phyloP scores from a whole-genome alignment of 2,797 vertebrate genomes.

The Myripristis jacobus region DNA sequence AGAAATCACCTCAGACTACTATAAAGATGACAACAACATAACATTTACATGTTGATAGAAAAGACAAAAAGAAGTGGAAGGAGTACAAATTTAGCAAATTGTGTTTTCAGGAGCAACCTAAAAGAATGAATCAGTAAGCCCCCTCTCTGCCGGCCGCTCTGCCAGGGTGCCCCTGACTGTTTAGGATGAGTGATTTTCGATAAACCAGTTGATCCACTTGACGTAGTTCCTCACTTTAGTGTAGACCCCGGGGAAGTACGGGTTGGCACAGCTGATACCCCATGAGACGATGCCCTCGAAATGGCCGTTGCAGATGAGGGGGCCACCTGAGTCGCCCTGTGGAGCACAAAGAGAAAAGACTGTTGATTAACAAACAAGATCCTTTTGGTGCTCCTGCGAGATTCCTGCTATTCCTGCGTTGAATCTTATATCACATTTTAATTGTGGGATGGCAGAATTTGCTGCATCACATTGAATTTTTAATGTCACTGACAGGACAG shows the following conservation, averaged over 20 bases:
- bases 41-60: background rate
- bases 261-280: conserved; percentile 83
- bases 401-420: background rate
- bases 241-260: conserved; percentile 83
- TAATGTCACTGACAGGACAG: too few relatives aligned
- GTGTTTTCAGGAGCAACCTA: background rate
- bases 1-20: background rate
- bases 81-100: background rate
- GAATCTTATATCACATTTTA: background rate
- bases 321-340: conserved; percentile 85
- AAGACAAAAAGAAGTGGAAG: background rate
- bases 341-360: conserved; percentile 18
- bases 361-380: conserved; percentile 5
- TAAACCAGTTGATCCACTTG: conserved; percentile 73
- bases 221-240: conserved; percentile 80
- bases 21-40: background rate
- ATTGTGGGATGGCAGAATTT: background rate
- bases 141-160: background rate
- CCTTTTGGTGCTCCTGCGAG: background rate
- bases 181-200: conserved; percentile 23
- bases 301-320: conserved; percentile 76
- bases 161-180: background rate
- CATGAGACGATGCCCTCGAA: conserved; percentile 87
- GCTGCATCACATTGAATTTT: background rate
- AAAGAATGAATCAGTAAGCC: background rate